A percentile compares a stretch with the other conserved stretches of the same genome.
These are phyloP conservation scores for Pangasianodon gigas DNA, from an alignment of 2,113 vertebrate species.

Conservation along the genomic window DNA sequence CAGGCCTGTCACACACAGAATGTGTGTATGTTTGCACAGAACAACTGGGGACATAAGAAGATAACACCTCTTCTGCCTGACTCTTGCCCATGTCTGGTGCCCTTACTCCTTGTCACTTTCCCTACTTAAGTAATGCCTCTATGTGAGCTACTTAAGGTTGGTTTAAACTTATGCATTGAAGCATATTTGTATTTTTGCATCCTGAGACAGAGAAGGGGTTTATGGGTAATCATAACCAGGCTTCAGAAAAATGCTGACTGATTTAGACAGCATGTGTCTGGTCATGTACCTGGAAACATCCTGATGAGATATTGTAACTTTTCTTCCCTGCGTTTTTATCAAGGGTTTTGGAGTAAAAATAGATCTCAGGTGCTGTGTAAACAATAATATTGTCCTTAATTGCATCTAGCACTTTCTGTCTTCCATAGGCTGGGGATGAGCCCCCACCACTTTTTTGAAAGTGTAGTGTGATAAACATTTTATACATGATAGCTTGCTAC, in stretches of 20 bases:
- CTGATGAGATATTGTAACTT: too few relatives aligned
- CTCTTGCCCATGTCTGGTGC: neutral
- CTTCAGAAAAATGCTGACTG: too few relatives aligned
- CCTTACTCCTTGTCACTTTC: too few relatives aligned
- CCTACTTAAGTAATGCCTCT: too few relatives aligned
- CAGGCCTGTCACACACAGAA: neutral
- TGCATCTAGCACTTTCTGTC: neutral
- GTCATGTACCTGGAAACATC: too few relatives aligned
- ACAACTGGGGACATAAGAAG: neutral
- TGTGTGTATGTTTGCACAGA: neutral
- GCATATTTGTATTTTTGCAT: too few relatives aligned
- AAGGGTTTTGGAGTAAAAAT: neutral
- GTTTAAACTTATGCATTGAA: too few relatives aligned
- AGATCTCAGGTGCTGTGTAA: neutral
- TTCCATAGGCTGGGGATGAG: neutral
- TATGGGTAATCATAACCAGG: too few relatives aligned
- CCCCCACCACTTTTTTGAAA: neutral
- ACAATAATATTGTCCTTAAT: neutral
- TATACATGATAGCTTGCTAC: neutral
- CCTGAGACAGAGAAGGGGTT: too few relatives aligned
- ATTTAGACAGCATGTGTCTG: too few relatives aligned
- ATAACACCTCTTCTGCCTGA: neutral
- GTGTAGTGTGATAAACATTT: neutral
- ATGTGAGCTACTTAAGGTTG: too few relatives aligned
- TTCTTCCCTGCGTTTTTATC: too few relatives aligned